Evolutionary conservation across 2,113 vertebrate genomes (phyloP).

Genomic region (Phasianus colchicus): DNA sequence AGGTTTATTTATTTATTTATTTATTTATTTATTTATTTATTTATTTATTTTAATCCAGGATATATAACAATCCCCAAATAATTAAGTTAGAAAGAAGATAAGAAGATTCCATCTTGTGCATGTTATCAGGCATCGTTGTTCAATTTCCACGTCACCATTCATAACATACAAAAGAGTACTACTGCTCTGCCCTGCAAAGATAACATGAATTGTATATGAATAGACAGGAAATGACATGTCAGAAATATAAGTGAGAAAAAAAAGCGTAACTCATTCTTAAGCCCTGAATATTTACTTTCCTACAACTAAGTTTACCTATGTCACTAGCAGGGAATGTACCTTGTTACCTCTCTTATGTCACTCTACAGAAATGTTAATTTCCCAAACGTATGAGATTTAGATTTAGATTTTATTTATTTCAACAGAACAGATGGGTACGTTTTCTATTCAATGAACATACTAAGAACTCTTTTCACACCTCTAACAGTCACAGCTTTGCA

Average conservation of each 20-base stretch:
- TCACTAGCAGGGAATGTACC: neutral
- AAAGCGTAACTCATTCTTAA: neutral
- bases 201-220: neutral
- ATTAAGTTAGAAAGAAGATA: neutral
- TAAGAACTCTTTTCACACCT: slow-evolving; percentile 67
- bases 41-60: neutral
- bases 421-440: slow-evolving; percentile 58
- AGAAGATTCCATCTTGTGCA: neutral
- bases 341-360: slow-evolving; percentile 31
- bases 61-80: neutral
- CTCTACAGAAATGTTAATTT: slow-evolving; percentile 34
- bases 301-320: neutral
- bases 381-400: neutral
- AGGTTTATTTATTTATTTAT: neutral
- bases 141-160: neutral
- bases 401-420: slow-evolving; percentile 24
- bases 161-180: neutral
- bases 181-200: neutral
- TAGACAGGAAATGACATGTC: neutral
- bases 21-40: neutral
- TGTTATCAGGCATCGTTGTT: neutral
- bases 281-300: slow-evolving; percentile 40
- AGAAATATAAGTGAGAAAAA: slow-evolving; percentile 12
- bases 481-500: slow-evolving; percentile 66
- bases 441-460: slow-evolving; percentile 58